Base-by-base conservation (phyloP, 2,888 invertebrate species). In the Smittia aterrima region DNA sequence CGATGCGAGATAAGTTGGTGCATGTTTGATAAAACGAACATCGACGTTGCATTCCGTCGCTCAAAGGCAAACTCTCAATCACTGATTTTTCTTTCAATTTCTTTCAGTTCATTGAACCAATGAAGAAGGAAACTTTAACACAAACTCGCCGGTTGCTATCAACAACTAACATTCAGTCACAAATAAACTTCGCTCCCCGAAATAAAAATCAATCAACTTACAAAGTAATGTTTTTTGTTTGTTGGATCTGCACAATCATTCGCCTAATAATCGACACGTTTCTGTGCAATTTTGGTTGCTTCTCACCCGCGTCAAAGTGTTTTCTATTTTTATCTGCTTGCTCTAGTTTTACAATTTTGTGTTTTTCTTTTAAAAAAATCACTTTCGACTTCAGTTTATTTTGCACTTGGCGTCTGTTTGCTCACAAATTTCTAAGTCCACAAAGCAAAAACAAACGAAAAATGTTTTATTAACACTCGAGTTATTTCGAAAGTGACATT, bases 151-250 rank as follows among this genome's bases (percentile, higher is more conserved):
- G 58, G 58, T 58, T 58, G 22, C 58, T n/a, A 58, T 58, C 22
- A 58, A 58, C 18, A 58, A 58, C 58, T 9, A 58, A 22, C 58
- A 13, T 13, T 47, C 22, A 18, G 22, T 22, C 20, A 58, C 58
- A 58, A 4, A 58, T 18, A 22, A 58, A 22, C 3, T 38, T 38
- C 4, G 13, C n/a, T 47, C 16, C 16, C 58, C 13, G 22, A 58
- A 58, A 58, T 58, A 58, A 58, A 58, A 58, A 22, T 58, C 58
- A 58, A 58, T 58, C 58, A 58, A 58, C 58, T 58, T 22, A 58
- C 58, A 58, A 18, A 22, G 9, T 18, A 9, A 32, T 6, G 32
- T 6, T 18, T 4, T 58, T 58, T 47, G 13, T 13, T 58, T 13
- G 18, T 18, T 3, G 47, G 58, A 20, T 58, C 22, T 58, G 47